Base-by-base conservation (phyloP, 2,888 invertebrate species). In the Orthonychiurus folsomi region DNA sequence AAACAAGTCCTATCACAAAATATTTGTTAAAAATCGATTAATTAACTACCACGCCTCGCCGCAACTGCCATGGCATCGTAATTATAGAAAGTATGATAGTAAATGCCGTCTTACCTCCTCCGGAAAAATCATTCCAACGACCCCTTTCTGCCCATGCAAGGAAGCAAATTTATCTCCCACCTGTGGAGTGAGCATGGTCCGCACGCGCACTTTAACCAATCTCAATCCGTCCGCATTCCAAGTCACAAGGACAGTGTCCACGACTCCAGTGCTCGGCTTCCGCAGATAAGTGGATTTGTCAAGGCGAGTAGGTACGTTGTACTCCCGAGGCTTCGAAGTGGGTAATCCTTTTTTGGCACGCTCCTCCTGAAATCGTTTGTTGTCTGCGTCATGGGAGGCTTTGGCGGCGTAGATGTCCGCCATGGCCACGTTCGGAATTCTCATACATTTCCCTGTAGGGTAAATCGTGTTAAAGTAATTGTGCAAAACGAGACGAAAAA, bases 111-210 rank as follows among this genome's bases (percentile, higher is more conserved):
- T 64, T 64, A 79, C 79, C 75, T 80, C 80, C 69, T 79, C 79
- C 54, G 81, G 74, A 74, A 82, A 83, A 65, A 81, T 79, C 71
- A 84, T 83, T 59, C 84, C 84, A 77, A 83, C 82, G 1, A 83
- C 84, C 70, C 83, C 84, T 74, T 84, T 84, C 75, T 84, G 84
- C 56, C 84, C 84, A 74, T 84, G 84, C 18, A 84, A 77, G 72
- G 81, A 81, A 50, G 83, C 83, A 75, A 84, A 84, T 74, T 84
- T 84, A 76, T 84, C 84, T 18, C 84, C 84, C 67, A 84, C 82
- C 76, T 84, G 83, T 18, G 84, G 83, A 15, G 80, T 78, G 63
- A 83, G 79, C 37, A 82, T 80, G 9, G 81, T 81, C 50, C 83
- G 75, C 26, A 84, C 81, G 20, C 63, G 55, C 25, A 84, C 82